A percentile compares a stretch with the other conserved stretches of the same genome.
phyloP scores from a whole-genome alignment of 2,888 invertebrate species.

The Pristionchus japonicus region DNA sequence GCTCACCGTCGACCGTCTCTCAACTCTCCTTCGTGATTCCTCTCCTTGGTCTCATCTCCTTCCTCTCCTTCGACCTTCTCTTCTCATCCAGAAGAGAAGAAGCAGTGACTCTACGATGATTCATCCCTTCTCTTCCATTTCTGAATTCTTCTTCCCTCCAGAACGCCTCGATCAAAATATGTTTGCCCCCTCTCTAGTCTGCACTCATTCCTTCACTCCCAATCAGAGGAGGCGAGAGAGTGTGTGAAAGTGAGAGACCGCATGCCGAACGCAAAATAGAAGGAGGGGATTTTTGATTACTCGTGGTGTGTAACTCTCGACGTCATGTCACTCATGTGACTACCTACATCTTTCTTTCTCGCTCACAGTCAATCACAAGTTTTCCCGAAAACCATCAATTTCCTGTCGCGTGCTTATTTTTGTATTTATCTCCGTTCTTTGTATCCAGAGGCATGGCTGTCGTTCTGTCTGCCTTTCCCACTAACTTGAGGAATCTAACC shows the following conservation, averaged over 20 bases:
- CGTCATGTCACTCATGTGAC: constrained; percentile 12
- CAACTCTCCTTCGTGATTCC: no score
- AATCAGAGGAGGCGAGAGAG: constrained; percentile 1
- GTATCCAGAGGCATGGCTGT: background rate
- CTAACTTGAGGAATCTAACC: background rate
- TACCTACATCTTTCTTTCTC: background rate
- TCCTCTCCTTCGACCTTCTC: background rate
- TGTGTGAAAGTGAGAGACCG: background rate
- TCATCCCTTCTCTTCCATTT: background rate
- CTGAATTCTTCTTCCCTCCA: background rate
- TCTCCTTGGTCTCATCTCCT: no score
- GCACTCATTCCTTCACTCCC: background rate
- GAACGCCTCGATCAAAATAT: constrained; percentile 18
- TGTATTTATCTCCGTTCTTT: background rate
- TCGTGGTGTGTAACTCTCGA: background rate
- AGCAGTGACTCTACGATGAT: background rate
- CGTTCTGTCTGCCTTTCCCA: background rate
- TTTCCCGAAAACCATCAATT: background rate
- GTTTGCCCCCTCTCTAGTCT: constrained; percentile 2
- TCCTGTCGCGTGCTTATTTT: background rate
- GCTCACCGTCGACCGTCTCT: no score
- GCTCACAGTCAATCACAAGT: background rate
- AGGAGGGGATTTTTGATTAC: background rate
- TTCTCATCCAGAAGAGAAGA: background rate
- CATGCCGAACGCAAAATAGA: background rate